These are phyloP conservation scores for Tychaedon coryphoeus DNA, from an alignment of 2,113 vertebrate genomes.

Conservation along the genomic window DNA sequence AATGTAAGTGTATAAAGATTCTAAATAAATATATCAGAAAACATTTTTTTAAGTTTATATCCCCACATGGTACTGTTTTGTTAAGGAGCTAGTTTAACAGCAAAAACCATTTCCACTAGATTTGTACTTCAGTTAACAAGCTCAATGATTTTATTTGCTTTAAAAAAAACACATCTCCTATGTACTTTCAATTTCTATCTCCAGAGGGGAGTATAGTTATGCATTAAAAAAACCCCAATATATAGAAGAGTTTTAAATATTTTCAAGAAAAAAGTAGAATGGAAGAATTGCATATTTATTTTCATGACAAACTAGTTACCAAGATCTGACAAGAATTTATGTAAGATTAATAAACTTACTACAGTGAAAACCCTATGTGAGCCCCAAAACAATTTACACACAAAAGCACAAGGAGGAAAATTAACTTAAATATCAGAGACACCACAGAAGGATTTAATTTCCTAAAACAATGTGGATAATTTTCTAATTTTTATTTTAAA, in stretches of 20 bases:
- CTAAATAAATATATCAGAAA: not conserved
- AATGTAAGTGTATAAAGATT: not conserved
- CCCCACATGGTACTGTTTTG: not conserved
- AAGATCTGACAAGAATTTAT: not conserved
- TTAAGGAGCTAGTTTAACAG: not conserved
- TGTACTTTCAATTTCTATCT: not conserved
- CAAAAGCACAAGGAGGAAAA: not conserved
- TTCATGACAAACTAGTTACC: not conserved
- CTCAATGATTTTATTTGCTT: not conserved
- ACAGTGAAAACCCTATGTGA: not conserved
- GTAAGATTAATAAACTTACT: not conserved
- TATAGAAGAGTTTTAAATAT: not conserved
- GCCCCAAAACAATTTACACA: not conserved
- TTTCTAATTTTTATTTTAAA: not conserved
- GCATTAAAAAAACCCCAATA: not conserved
- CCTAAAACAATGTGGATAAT: not conserved
- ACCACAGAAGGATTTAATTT: not conserved
- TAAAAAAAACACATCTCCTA: not conserved
- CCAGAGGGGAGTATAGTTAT: not conserved
- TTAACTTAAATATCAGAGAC: not conserved
- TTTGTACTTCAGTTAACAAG: not conserved
- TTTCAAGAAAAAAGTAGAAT: not conserved
- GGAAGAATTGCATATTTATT: rapidly evolving
- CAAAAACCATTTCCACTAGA: not conserved
- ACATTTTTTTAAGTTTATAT: not conserved